Conservation (phyloP, 2,888 invertebrate species). For the Drosophila fungiperda region DNA sequence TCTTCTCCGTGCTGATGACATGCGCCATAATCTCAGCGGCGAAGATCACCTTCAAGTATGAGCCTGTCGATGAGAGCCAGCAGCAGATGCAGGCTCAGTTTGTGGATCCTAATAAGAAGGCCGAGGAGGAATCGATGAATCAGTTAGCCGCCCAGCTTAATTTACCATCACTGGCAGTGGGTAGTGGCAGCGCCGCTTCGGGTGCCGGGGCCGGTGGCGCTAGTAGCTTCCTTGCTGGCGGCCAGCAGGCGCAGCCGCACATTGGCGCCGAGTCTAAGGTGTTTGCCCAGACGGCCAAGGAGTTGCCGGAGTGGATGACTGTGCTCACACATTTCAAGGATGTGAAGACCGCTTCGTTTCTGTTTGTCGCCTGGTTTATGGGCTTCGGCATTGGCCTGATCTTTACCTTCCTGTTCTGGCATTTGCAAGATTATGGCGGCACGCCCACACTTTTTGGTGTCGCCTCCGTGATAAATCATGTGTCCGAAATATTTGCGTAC, state of each 20-base stretch:
- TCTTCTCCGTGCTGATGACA: conserved; percentile 98
- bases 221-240: conserved; percentile 50
- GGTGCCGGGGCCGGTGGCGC: conserved; percentile 73
- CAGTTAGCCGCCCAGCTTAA: conserved; percentile 93
- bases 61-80: conserved; percentile 85
- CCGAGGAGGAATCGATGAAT: conserved; percentile 93
- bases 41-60: conserved; percentile 90
- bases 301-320: conserved; percentile 97
- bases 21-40: conserved; percentile 96
- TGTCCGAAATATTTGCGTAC: conserved; percentile 99
- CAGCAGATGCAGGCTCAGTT: conserved; percentile 79
- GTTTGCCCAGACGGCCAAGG: conserved; percentile 95
- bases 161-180: conserved; percentile 90
- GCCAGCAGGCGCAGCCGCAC: conserved; percentile 83
- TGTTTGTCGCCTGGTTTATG: conserved; percentile 99
- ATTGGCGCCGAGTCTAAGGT: conserved; percentile 90
- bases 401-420: conserved; percentile 99
- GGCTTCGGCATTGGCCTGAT: conserved; percentile 99
- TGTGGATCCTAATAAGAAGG: conserved; percentile 85
- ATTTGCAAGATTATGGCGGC: conserved; percentile 97
- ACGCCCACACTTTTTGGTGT: conserved; percentile 99
- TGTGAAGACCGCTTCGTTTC: conserved; percentile 95
- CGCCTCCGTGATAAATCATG: conserved; percentile 99
- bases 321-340: conserved; percentile 96
- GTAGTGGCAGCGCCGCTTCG: conserved; percentile 81